Evolutionary conservation across 2,888 invertebrate genomes (phyloP), one percentile per base, ranked within the genome.

Genomic region (Dimorphilus gyrociliatus): DNA sequence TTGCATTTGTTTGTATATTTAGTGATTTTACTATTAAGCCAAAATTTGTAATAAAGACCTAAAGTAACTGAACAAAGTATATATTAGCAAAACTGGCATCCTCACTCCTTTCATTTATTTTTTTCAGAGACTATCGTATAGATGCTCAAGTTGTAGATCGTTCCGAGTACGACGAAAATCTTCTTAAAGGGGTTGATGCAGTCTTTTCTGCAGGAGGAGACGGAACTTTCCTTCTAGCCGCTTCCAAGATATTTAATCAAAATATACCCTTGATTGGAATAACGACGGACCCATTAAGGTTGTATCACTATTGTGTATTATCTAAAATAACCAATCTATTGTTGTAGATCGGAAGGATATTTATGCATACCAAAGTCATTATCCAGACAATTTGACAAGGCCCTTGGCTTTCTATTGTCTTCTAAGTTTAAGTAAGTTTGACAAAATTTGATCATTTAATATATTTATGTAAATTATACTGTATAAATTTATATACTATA

Each of bases 201-300:
- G 51, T 69, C 5, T 55, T 69, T 29, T 63, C 68, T 15, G 65
- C 67, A 31, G 94, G 94, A 4, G 97, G 97, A 0, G 97, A 97
- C 62, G 97, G 97, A 0, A 97, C 94, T 2, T 97, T 88, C 65
- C 71, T 97, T 18, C 66, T 92, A 46, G 86, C 88, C 0, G 85
- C 94, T 4, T 82, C 80, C 51, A 74, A 76, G 58, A 75, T 90
- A 16, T 66, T 68, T 31, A 71, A 76, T 44, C 67, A 64, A 49
- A 71, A 73, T 40, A 90, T 82, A 51, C 85, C 90, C n/a, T 78
- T 97, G 34, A 75, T 97, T 47, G 94, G 94, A 0, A 80, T 97
- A 48, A 97, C 97, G 66, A 92, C 92, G 13, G 82, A 92, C 54
- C 90, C 92, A 0, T 72, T 73, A 14, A 63, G 66, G 65, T 66